These are phyloP conservation scores for Platalea minor DNA, from an alignment of 2,797 vertebrate species.

Conservation along the genomic window DNA sequence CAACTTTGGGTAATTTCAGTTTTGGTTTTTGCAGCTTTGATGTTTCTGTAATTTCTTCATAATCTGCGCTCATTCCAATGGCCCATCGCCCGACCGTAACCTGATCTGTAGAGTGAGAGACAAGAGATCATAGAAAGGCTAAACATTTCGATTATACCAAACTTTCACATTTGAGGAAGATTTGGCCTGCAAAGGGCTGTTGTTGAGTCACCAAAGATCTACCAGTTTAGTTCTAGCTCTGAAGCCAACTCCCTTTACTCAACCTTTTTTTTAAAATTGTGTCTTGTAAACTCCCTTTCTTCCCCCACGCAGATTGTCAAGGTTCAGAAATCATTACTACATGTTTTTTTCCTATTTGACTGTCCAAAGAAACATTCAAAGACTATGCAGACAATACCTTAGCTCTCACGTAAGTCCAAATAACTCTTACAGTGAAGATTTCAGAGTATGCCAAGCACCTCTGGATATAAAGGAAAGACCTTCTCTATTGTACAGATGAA, in stretches of 20 bases:
- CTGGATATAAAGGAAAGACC: background rate
- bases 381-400: fast-evolving
- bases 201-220: background rate
- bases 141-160: background rate
- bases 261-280: background rate
- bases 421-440: background rate
- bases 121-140: background rate
- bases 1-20: constrained; percentile 81
- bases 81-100: constrained; percentile 87
- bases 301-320: no score
- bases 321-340: background rate
- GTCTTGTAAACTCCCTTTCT: background rate
- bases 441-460: background rate
- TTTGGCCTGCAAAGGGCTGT: background rate
- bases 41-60: constrained; percentile 82
- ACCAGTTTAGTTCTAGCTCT: background rate
- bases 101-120: constrained; percentile 73
- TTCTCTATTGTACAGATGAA: background rate
- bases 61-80: constrained; percentile 89
- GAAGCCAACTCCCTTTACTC: background rate
- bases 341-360: background rate
- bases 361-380: background rate
- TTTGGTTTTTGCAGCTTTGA: constrained; percentile 69
- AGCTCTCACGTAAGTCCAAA: background rate
- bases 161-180: background rate